phyloP scores from a whole-genome alignment of 2,113 vertebrate genomes.

The Ceratotherium simum region DNA sequence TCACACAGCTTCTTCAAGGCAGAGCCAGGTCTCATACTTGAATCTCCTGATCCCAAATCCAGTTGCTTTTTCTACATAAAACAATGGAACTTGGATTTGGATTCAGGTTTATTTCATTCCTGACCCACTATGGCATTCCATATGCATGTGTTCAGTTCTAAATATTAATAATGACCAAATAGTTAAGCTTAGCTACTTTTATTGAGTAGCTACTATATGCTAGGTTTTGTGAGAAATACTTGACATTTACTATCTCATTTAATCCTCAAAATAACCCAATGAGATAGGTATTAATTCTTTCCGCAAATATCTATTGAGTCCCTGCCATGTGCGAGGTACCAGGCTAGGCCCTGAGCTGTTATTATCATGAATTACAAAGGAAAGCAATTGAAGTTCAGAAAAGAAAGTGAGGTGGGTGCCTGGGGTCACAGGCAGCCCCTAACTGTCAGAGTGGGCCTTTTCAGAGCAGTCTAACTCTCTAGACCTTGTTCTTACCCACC shows the following conservation, averaged over 20 bases:
- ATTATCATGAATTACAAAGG: neutral
- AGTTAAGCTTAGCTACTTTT: slow-evolving; percentile 25
- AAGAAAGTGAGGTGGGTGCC: neutral
- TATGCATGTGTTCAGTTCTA: neutral
- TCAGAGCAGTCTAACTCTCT: neutral
- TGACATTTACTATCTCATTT: slow-evolving; percentile 21
- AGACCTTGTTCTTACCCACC: neutral
- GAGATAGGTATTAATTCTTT: slow-evolving; percentile 31
- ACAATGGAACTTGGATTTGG: neutral
- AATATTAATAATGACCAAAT: slow-evolving; percentile 20
- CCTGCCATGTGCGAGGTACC: neutral
- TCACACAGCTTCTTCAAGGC: neutral
- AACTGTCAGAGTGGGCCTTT: neutral
- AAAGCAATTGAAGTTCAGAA: neutral
- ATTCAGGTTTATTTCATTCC: slow-evolving; percentile 25
- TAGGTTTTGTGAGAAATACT: slow-evolving; percentile 28
- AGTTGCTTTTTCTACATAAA: neutral
- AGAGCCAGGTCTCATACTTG: neutral
- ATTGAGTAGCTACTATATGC: neutral
- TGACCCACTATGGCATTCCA: neutral
- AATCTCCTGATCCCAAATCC: slow-evolving; percentile 15
- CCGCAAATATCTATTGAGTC: neutral
- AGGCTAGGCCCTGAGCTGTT: neutral
- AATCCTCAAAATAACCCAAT: neutral
- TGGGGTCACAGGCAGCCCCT: neutral